Evolutionary conservation across 2,113 vertebrate species (phyloP), one percentile per base, ranked within the genome.

Genomic region (Semnopithecus entellus): DNA sequence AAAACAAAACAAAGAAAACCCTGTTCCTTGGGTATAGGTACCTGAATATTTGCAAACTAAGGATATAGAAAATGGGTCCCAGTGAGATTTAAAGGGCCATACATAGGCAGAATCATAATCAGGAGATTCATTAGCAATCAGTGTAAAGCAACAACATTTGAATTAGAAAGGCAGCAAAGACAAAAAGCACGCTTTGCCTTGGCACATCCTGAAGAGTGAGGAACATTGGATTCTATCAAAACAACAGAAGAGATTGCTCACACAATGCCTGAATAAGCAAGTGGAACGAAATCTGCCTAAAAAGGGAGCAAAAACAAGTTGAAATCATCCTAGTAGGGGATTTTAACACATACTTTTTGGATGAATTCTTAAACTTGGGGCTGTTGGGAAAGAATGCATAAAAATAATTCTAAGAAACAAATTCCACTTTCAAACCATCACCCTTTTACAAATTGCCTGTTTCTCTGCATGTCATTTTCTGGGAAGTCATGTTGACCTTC

Each of bases 321-420:
- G 59, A 82, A 94, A 82, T 48, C 70, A 89, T 88, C 32, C 52
- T 78, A 18, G 43, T 17, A 16, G 55, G 20, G 4, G 55, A 59
- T 91, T 72, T 38, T 64, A 80, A 66, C 32, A 73, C 79, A 91
- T 96, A 95, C 38, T 84, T 61, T 91, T 64, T 79, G 88, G 80
- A 64, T 64, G 61, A 57, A 91, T 96, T 82, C 43, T 95, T 95
- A 79, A 92, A 75, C 68, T 86, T 90, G 68, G 75, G 91, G 22
- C 43, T 48, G 13, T 27, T 61, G 78, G 43, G 38, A 91, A 96
- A 89, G 87, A 91, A 59, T 75, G 35, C 32, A 80, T 25, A 43
- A 76, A 97, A 93, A 91, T 72, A 89, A 95, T 79, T 93, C 48
- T 68, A 61, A 91, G 80, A 87, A 61, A 80, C 18, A 61, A 91